A percentile compares a stretch with the other conserved stretches of the same genome.
These are phyloP conservation scores for Meganola albula DNA, from an alignment of 2,888 invertebrate genomes.

Conservation along the genomic window DNA sequence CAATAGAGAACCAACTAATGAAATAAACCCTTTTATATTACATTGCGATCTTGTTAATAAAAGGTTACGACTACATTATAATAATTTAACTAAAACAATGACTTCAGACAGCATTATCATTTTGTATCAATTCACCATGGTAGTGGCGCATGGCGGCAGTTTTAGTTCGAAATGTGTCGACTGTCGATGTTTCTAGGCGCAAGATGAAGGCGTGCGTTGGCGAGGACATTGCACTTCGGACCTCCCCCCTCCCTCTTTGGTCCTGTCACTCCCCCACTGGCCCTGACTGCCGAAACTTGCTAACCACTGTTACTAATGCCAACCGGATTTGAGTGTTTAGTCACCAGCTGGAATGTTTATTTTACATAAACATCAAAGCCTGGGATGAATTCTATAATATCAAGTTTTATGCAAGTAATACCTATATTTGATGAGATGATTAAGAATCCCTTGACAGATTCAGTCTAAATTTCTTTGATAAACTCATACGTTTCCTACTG, in stretches of 20 bases:
- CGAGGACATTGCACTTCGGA: conserved; percentile 76
- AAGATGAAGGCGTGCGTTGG: conserved; percentile 66
- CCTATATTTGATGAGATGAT: no score
- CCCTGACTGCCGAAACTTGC: conserved; percentile 62
- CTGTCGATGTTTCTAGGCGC: conserved; percentile 46
- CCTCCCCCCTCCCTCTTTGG: conserved; percentile 42
- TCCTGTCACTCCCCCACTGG: conserved; percentile 60
- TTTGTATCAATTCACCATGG: no score
- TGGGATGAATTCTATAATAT: no score
- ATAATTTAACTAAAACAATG: conserved; percentile 13
- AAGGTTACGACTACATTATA: no score
- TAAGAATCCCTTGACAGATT: no score
- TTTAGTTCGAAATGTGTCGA: conserved; percentile 44
- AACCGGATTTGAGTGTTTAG: conserved; percentile 72
- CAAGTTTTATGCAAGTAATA: no score
- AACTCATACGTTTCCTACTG: no score
- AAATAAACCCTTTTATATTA: no score
- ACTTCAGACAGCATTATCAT: conserved; percentile 17
- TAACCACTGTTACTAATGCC: conserved; percentile 55
- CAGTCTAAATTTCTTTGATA: no score
- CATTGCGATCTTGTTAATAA: no score
- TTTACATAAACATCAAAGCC: conserved; percentile 24
- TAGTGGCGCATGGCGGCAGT: no score
- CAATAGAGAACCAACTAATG: no score
- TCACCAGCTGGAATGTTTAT: conserved; percentile 43